These are phyloP conservation scores for Malachius bipustulatus DNA, from an alignment of 2,888 invertebrate genomes.

Conservation along the genomic window DNA sequence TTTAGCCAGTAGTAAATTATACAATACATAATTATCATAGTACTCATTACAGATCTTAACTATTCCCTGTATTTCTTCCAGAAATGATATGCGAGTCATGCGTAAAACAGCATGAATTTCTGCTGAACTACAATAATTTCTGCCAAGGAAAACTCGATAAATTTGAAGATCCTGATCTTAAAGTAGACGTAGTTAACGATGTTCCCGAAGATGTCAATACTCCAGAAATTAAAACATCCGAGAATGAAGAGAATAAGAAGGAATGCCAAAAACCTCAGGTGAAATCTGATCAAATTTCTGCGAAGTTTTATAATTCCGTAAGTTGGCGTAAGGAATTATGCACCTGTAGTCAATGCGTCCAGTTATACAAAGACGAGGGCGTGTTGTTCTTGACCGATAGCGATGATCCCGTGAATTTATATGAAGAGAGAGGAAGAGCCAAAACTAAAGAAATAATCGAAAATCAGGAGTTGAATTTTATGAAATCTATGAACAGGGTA, in stretches of 20 bases:
- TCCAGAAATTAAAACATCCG: no score
- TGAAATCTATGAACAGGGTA: conserved; percentile 67
- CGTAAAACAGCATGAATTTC: conserved; percentile 62
- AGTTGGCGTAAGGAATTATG: conserved; percentile 70
- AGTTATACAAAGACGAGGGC: conserved; percentile 57
- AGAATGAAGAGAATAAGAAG: conserved; percentile 7
- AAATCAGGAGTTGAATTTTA: conserved; percentile 58
- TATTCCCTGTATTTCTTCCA: conserved; percentile 37
- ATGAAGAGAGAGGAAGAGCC: conserved; percentile 61
- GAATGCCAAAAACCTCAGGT: conserved; percentile 34
- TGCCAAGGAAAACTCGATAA: conserved; percentile 22
- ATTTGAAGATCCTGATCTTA: conserved; percentile 17
- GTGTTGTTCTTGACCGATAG: conserved; percentile 64
- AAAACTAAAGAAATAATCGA: conserved; percentile 40
- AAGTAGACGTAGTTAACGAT: conserved; percentile 12
- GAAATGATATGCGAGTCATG: conserved; percentile 79
- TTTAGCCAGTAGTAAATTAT: no score
- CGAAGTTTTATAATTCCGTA: conserved; percentile 61
- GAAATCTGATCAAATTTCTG: conserved; percentile 36
- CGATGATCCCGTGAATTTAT: conserved; percentile 72
- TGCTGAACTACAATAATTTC: conserved; percentile 54
- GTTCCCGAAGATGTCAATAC: conserved; percentile 4
- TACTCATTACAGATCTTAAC: conserved; percentile 48
- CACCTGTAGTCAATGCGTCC: conserved; percentile 51
- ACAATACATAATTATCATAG: no score